Evolutionary conservation across 2,888 invertebrate genomes (phyloP), one percentile per base, ranked within the genome.

Genomic region (Coelogynopora nodosa): DNA sequence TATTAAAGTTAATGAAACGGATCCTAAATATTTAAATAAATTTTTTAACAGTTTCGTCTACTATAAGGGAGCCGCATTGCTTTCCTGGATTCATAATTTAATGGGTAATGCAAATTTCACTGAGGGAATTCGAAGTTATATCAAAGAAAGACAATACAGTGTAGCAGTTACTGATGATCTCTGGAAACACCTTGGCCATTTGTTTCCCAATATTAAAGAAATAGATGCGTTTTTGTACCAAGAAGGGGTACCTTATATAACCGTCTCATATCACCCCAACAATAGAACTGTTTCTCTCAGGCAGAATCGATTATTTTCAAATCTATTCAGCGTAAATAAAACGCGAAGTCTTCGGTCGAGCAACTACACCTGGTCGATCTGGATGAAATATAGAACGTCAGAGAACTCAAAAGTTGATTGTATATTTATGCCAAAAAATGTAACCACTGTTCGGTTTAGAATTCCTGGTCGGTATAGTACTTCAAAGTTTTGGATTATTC

Each of bases 311-410:
- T 74, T 74, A n/a, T 13, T 74, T 13, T 74, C 18, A 2, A 74
- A 74, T 13, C 23, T 26, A 74, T 13, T 2, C 2, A 26, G 23
- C 23, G 74, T 5, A 5, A 23, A 74, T 2, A 74, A 74, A 13
- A n/a, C 74, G 23, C 2, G 2, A 74, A 74, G 5, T 74, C 23
- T 26, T 5, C 23, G 18, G 18, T 18, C 49, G 2, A n/a, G 23
- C 23, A 74, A 74, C 74, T 74, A 74, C 74, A 74, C 5, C 5
- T 74, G 74, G 74, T 74, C 74, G 2, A 74, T 74, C 23, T 74
- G 5, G 74, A 74, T 74, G 23, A 13, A 5, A 13, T 74, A 74
- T 26, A 74, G 23, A 23, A 13, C 23, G 5, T 74, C 74, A 23
- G 74, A 74, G 23, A 26, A 74, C 23, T 23, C 5, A 2, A 74